Conservation (phyloP, 2,113 vertebrate species). For the Clarias gariepinus region DNA sequence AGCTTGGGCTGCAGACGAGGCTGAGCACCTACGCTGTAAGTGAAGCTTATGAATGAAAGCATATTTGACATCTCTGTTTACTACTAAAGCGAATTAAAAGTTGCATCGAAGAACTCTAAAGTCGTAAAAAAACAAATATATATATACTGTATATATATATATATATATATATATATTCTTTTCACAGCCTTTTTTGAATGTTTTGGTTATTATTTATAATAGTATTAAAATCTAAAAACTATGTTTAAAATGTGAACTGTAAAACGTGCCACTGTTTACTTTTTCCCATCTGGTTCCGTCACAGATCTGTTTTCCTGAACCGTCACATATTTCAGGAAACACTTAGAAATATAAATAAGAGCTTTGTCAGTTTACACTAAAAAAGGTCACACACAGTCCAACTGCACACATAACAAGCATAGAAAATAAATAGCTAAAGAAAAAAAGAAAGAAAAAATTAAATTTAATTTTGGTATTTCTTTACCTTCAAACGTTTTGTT, state of each 20-base stretch:
- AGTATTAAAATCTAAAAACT: too few relatives aligned
- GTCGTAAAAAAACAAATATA: background rate
- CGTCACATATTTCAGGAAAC: background rate
- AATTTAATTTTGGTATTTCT: too few relatives aligned
- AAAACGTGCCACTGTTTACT: conserved; percentile 27
- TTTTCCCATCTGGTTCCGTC: conserved; percentile 30
- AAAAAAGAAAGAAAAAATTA: background rate
- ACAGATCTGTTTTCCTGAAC: conserved; percentile 21
- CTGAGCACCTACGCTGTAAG: conserved; percentile 48
- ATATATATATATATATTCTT: background rate
- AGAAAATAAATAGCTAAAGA: background rate
- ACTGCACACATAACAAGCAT: background rate
- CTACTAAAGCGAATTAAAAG: conserved; percentile 30
- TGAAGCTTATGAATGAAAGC: conserved; percentile 50
- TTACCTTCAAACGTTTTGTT: conserved; percentile 96
- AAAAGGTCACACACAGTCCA: conserved; percentile 11
- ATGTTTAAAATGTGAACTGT: background rate
- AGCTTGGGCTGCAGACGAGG: conserved; percentile 37
- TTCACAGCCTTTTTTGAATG: background rate
- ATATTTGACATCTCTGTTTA: conserved; percentile 29
- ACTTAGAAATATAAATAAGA: conserved; percentile 22
- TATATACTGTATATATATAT: too few relatives aligned
- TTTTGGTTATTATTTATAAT: background rate
- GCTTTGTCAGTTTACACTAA: conserved; percentile 17
- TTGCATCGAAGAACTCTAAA: conserved; percentile 25